These are phyloP conservation scores for Orthosia incerta DNA, from an alignment of 2,888 invertebrate genomes.

Conservation along the genomic window DNA sequence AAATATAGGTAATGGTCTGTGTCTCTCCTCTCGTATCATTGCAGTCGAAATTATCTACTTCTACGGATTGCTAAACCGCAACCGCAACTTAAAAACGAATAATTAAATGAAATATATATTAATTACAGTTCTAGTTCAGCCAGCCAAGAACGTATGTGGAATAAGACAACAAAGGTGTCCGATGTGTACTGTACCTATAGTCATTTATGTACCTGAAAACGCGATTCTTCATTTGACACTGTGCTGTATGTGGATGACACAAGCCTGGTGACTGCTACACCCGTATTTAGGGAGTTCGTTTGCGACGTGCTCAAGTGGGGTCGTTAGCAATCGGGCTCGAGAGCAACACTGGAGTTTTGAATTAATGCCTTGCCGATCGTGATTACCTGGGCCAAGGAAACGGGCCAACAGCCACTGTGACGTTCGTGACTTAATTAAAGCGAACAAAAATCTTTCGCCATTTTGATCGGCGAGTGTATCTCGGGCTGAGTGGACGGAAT, in stretches of 20 bases:
- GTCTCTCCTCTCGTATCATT: not conserved
- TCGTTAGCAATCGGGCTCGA: constrained; percentile 76
- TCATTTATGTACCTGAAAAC: constrained; percentile 11
- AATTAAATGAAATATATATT: not conserved
- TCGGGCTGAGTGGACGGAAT: constrained; percentile 60
- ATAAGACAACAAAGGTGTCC: constrained; percentile 8
- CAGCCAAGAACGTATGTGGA: not conserved
- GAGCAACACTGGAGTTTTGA: constrained; percentile 80
- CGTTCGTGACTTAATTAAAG: constrained; percentile 84
- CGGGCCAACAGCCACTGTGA: constrained; percentile 74
- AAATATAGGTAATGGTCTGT: not conserved
- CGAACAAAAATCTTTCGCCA: constrained; percentile 76
- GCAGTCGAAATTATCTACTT: not conserved
- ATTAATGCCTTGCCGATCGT: constrained; percentile 83
- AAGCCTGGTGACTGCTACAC: constrained; percentile 42
- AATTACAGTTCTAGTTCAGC: not conserved
- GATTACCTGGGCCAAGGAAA: constrained; percentile 81
- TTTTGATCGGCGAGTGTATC: constrained; percentile 73
- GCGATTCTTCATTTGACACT: constrained; percentile 5
- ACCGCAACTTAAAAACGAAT: not conserved
- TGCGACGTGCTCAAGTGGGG: constrained; percentile 82
- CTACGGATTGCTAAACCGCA: not conserved
- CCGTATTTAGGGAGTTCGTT: constrained; percentile 70
- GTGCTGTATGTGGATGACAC: constrained; percentile 7
- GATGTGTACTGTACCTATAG: not conserved